These are phyloP conservation scores for Pseudococcus longispinus DNA, from an alignment of 2,888 invertebrate species.

Conservation along the genomic window DNA sequence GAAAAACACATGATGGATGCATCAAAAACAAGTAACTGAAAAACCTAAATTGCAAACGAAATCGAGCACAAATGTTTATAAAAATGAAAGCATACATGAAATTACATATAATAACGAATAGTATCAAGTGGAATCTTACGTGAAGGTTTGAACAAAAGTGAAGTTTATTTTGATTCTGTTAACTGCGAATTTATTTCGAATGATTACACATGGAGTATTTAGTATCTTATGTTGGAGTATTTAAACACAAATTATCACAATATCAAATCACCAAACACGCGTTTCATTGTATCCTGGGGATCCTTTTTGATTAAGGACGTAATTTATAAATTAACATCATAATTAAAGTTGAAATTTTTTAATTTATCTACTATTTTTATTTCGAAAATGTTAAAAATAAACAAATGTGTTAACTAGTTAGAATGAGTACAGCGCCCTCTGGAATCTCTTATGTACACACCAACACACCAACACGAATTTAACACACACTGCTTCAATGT, in stretches of 20 bases:
- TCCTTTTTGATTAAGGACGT: background rate
- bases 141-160: background rate
- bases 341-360: background rate
- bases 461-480: background rate
- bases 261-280: background rate
- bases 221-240: background rate
- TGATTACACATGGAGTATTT: conserved; percentile 7
- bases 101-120: background rate
- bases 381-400: conserved; percentile 6
- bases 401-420: background rate
- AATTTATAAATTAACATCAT: background rate
- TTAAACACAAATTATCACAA: background rate
- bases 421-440: background rate
- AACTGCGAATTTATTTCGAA: background rate
- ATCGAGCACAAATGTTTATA: background rate
- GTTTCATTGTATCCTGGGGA: background rate
- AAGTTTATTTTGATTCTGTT: background rate
- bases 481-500: background rate
- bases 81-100: background rate
- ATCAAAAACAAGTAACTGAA: background rate
- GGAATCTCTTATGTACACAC: background rate
- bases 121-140: background rate
- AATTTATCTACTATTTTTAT: background rate
- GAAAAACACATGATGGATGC: background rate
- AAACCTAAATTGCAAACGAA: background rate